phyloP scores from a whole-genome alignment of 2,113 vertebrate species.

The Panurus biarmicus region DNA sequence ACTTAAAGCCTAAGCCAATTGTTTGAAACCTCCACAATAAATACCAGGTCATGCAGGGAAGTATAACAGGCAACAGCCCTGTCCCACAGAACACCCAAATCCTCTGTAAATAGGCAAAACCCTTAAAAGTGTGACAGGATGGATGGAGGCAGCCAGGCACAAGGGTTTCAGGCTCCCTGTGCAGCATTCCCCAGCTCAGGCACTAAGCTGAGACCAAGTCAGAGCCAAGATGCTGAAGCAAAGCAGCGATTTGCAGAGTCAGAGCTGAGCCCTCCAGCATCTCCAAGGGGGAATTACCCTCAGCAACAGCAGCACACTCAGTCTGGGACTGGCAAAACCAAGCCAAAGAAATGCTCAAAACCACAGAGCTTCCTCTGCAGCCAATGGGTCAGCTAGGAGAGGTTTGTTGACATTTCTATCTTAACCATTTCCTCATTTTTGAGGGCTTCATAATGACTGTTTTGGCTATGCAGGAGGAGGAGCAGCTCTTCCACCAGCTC shows the following conservation, averaged over 20 bases:
- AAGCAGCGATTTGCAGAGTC: background rate
- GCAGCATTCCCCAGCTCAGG: background rate
- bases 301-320: accelerated
- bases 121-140: accelerated
- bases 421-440: background rate
- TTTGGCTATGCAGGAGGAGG: background rate
- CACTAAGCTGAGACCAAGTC: background rate
- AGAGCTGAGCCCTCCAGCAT: background rate
- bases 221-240: background rate
- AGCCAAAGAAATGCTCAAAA: background rate
- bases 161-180: background rate
- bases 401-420: background rate
- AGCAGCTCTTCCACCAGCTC: background rate
- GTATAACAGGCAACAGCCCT: background rate
- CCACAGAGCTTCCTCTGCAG: background rate
- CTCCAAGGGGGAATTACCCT: background rate
- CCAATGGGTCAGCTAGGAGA: background rate
- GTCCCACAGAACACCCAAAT: background rate
- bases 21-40: background rate
- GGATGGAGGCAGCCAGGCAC: background rate
- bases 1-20: background rate
- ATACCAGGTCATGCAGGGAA: background rate
- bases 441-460: background rate
- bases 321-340: background rate
- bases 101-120: background rate